These are phyloP conservation scores for Zenarchopterus dispar DNA, from an alignment of 2,797 vertebrate genomes.

Conservation along the genomic window DNA sequence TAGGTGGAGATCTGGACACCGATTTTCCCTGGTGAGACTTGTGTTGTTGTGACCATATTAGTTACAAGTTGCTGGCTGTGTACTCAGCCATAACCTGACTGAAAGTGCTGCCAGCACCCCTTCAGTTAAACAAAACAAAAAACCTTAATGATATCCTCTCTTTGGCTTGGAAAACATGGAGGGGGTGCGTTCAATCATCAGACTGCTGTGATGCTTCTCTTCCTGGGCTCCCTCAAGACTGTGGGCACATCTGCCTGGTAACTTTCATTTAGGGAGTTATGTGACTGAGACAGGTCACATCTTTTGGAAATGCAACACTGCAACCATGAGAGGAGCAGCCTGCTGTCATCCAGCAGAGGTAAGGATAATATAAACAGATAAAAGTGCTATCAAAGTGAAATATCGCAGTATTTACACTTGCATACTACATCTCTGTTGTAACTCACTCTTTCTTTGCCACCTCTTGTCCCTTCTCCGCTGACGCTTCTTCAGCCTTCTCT, in stretches of 20 bases:
- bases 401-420: slow-evolving; percentile 68
- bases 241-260: slow-evolving; percentile 26
- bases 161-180: too few relatives aligned
- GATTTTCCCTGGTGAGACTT: too few relatives aligned
- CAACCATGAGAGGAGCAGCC: slow-evolving; percentile 39
- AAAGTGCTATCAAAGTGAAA: slow-evolving; percentile 79
- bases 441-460: slow-evolving; percentile 78
- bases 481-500: slow-evolving; percentile 68
- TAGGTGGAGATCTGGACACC: neutral
- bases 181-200: too few relatives aligned
- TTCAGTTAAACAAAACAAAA: too few relatives aligned
- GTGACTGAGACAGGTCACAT: slow-evolving; percentile 50
- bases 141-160: too few relatives aligned
- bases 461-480: slow-evolving; percentile 44
- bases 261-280: neutral
- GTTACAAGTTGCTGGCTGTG: too few relatives aligned
- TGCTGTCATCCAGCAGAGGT: slow-evolving; percentile 67
- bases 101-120: too few relatives aligned
- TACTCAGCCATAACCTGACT: too few relatives aligned
- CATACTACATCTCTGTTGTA: slow-evolving; percentile 21
- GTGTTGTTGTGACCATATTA: too few relatives aligned
- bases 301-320: slow-evolving; percentile 54
- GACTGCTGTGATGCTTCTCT: slow-evolving; percentile 22
- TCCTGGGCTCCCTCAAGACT: slow-evolving; percentile 49
- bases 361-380: slow-evolving; percentile 72